Percentiles rank a stretch among this genome's conserved stretches.
These are phyloP conservation scores for Aquatica leii DNA, from an alignment of 2,888 invertebrate genomes.

Conservation along the genomic window DNA sequence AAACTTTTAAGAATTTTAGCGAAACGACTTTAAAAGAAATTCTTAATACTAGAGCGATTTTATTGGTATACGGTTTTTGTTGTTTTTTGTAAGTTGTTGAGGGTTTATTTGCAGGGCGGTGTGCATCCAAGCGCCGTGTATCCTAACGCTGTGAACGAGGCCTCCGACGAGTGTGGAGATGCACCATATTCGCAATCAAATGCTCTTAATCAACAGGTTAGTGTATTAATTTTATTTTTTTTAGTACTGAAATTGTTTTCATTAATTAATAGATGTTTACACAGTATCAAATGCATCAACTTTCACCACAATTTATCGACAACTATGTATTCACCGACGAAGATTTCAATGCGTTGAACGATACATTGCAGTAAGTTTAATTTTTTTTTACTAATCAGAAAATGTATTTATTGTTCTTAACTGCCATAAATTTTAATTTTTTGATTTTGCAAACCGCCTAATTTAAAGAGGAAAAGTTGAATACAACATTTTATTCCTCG, in stretches of 20 bases:
- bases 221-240: conserved; percentile 10
- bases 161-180: conserved; percentile 63
- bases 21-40: conserved; percentile 54
- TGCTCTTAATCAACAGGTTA: conserved; percentile 63
- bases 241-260: background rate
- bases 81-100: background rate
- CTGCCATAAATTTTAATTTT: too few relatives aligned
- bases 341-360: conserved; percentile 69
- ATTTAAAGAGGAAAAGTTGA: too few relatives aligned
- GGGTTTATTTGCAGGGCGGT: conserved; percentile 53
- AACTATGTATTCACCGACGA: conserved; percentile 71
- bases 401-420: conserved; percentile 13
- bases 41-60: conserved; percentile 53
- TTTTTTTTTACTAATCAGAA: background rate
- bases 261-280: conserved; percentile 61
- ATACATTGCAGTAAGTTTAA: conserved; percentile 62
- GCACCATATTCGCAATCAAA: conserved; percentile 63
- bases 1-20: conserved; percentile 55
- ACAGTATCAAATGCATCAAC: conserved; percentile 70
- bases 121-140: conserved; percentile 52
- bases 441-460: too few relatives aligned
- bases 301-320: conserved; percentile 68
- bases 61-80: conserved; percentile 52
- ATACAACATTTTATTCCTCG: too few relatives aligned
- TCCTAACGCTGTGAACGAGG: conserved; percentile 60